Percentiles rank a stretch among this genome's conserved stretches.
These are phyloP conservation scores for Notiomystis cincta DNA, from an alignment of 2,113 vertebrate genomes.

Conservation along the genomic window DNA sequence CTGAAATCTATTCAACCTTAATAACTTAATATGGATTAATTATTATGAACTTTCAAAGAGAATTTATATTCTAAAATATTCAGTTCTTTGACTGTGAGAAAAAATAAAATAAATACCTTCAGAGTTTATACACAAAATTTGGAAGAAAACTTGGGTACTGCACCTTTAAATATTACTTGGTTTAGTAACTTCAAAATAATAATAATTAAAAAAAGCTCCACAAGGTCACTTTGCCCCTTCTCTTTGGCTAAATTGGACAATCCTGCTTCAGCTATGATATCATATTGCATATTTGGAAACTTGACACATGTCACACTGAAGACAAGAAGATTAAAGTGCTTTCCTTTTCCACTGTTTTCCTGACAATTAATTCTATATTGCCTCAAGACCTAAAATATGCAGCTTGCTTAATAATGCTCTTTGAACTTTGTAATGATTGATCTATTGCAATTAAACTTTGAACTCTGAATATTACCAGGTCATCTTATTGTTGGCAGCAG, in stretches of 20 bases:
- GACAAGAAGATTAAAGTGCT: constrained; percentile 35
- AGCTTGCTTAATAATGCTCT: constrained; percentile 23
- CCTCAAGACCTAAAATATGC: constrained; percentile 23
- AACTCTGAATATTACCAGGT: constrained; percentile 38
- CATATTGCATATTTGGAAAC: not conserved
- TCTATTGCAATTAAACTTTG: constrained; percentile 56
- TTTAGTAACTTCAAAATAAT: not conserved
- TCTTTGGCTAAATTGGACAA: not conserved
- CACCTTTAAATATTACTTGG: not conserved
- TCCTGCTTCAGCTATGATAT: not conserved
- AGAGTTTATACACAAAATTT: not conserved
- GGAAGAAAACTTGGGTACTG: not conserved
- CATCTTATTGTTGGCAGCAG: constrained; percentile 1
- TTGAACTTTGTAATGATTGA: constrained; percentile 54
- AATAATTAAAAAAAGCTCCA: not conserved
- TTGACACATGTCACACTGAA: constrained; percentile 35
- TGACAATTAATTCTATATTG: constrained; percentile 43
- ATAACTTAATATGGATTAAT: not conserved
- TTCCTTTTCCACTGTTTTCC: constrained; percentile 33
- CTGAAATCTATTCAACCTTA: not conserved
- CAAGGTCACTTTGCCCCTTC: not conserved
- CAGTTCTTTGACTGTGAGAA: not conserved
- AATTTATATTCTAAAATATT: not conserved
- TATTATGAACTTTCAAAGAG: not conserved
- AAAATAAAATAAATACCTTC: not conserved